Evolutionary conservation across 1,140 invertebrate genomes (phyloP), one percentile per base, ranked within the genome.

Genomic region (Halictus rubicundus): DNA sequence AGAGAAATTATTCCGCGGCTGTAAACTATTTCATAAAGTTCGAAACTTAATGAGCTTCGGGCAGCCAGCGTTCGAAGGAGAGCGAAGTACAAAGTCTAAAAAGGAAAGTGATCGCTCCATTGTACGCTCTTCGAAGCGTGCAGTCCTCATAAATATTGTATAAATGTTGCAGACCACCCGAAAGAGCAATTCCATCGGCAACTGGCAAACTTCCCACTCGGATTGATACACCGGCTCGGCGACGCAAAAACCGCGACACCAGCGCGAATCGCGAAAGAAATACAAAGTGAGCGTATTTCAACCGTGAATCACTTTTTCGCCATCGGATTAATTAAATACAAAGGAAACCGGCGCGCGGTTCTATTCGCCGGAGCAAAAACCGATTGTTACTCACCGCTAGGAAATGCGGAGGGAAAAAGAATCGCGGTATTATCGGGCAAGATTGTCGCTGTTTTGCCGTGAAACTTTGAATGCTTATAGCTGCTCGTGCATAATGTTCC

Each of bases 291-390:
- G 2, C 39, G 74, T 21, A 27, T 77, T 70, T 39, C 66, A 21
- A 52, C 2, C 57, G 74, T 37, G 74, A 77, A 61, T 39, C 7
- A 7, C 14, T 59, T 76, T 61, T 49, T 49, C 19, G 7, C 6
- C 14, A 4, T 8, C 4, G 69, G 42, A 70, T 77, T 70, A 70
- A 77, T 77, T 70, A 70, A 77, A 70, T 39, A 70, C 54, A 14
- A 76, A 23, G 66, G 57, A 37, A 63, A 77, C 66, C 27, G 54
- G 19, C 5, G 49, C 4, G 37, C 27, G 21, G 32, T 39, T 77
- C 54, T 63, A 42, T 49, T 70, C 16, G 16, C 52, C 3, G 1
- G 1, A 2, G 42, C 49, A 69, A 70, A 2, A 19, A 77, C 19
- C 4, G 16, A 61, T 32, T 14, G n/a, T 69, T 42, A 12, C 54